Base-by-base conservation (phyloP, 2,797 vertebrate genomes). In the Threskiornis aethiopicus region DNA sequence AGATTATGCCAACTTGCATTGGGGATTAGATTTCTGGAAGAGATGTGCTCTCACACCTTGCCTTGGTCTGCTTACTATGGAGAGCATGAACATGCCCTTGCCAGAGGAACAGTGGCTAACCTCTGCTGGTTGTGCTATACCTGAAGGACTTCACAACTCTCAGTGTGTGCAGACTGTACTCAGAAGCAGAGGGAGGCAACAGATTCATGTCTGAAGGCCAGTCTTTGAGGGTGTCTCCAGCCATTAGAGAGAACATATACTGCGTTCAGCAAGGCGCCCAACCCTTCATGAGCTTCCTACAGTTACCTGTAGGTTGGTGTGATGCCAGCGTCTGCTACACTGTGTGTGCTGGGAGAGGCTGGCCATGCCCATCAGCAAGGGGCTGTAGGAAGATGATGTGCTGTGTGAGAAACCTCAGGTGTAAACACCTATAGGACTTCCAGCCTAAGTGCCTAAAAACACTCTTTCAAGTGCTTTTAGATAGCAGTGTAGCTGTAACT, bases 341-440 rank as follows among this genome's bases (percentile, higher is more conserved):
- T 13, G 2, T 37, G 9, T 66, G 21, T 18, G 19, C 25, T 81
- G 44, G 33, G 31, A 67, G 11, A 2, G 9, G 5, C 6, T 62
- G 55, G 28, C 5, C 25, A 9, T 33, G 22, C 18, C 19, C 11
- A 8, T 0, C 1, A 44, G 7, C 16, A 79, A 67, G 8, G 9
- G 16, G 10, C 5, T 69, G 11, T 22, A 64, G 19, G 25, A 72
- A 37, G 37, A 21, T 25, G 16, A 67, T 6, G 9, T 3, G 5
- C 6, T 44, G 7, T 37, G 5, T 44, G 21, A 41, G 19, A 76
- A 78, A 71, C 28, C 16, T 52, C 1, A 3, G 4, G 31, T 7
- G 1, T 28, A 65, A 95, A 57, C 20, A 42, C 19, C 24, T 41
- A 6, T 9, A n/a, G 22, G 9, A 73, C 49, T 83, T 51, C 19